Evolutionary conservation across 2,888 invertebrate species (phyloP), one percentile per base, ranked within the genome.

Genomic region (Pediacus dermestoides): DNA sequence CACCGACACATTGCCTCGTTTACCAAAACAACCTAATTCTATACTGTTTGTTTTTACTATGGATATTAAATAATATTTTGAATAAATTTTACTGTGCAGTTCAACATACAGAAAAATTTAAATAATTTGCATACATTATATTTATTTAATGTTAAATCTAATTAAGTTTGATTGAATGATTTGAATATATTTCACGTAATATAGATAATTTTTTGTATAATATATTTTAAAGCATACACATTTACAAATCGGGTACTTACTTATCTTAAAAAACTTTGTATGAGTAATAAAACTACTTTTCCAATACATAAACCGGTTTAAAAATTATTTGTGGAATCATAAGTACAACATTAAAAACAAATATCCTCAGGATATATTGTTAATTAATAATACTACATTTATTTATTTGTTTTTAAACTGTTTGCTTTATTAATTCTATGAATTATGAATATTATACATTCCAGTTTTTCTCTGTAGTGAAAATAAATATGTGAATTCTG

Each of bases 351-450:
- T 30, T 47, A 32, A 37, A 53, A 55, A 51, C 50, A 55, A 53
- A 55, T 46, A 51, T 37, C 54, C 46, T 35, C 26, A 36, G 46
- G 50, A 39, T 32, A 34, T 48, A 41, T 39, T 48, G 49, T 38
- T 48, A 44, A 46, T 48, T 46, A 48, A 32, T 45, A 46, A 46
- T 50, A 45, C 46, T 42, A 43, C 44, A 47, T 51, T 51, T 53
- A 48, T 53, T 51, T 51, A 44, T 48, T 53, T 50, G 37, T 51
- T 42, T 42, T 48, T 50, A 47, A 41, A 13, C 28, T 28, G 14
- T 28, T 28, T 28, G 28, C 28, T 13, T 3, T 28, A 10, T 28
- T 28, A 28, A 28, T 28, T 28, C 28, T 14, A 28, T 28, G 28
- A 28, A 28, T 28, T 9, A 28, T 28, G 7, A 28, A 9, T 28